Conservation (phyloP, 2,113 vertebrate species). For the Heptranchias perlo region DNA sequence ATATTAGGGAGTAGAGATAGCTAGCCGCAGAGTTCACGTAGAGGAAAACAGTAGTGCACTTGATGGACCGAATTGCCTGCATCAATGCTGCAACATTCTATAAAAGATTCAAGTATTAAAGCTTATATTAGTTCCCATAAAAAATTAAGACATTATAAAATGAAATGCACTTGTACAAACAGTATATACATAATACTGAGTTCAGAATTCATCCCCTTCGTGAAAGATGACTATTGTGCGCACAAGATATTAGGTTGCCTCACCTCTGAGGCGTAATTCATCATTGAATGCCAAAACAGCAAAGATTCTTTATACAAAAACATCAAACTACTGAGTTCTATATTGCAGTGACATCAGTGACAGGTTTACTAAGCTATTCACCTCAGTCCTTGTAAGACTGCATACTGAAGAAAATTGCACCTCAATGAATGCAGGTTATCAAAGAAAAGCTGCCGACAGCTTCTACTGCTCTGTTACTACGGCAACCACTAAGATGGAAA, state of each 20-base stretch:
- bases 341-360: background rate
- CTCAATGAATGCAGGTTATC: background rate
- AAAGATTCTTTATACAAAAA: background rate
- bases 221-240: background rate
- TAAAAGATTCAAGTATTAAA: background rate
- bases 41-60: background rate
- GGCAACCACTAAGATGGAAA: background rate
- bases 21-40: background rate
- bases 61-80: background rate
- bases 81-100: background rate
- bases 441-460: slow-evolving; percentile 2
- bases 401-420: background rate
- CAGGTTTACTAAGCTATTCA: background rate
- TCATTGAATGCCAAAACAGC: background rate
- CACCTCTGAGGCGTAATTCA: background rate
- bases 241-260: background rate
- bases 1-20: background rate
- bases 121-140: background rate
- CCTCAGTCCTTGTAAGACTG: background rate
- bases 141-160: background rate
- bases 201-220: background rate
- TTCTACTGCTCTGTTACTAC: background rate
- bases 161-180: background rate
- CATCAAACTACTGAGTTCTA: background rate
- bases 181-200: background rate